Base-by-base conservation (phyloP, 2,113 vertebrate genomes). In the Paramisgurnus dabryanus region DNA sequence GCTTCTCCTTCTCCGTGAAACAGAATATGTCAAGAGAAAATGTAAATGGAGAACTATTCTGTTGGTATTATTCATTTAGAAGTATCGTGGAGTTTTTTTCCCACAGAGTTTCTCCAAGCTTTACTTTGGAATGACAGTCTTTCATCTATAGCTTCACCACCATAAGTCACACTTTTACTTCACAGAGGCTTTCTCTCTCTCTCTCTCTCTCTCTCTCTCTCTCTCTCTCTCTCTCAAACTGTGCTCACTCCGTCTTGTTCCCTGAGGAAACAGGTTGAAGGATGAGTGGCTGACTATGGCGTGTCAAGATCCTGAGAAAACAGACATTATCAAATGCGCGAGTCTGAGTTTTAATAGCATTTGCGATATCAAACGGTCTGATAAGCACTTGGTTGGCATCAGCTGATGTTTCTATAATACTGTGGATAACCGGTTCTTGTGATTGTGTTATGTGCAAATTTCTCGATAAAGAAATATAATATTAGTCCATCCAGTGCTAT, bases 61-160 rank as follows among this genome's bases (percentile, higher is more conserved):
- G 53, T 77, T 66, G 63, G 75, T 77, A 77, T 77, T 77, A 77
- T 67, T 65, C 63, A 53, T 77, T 66, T 77, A 41, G 18, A 77
- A 77, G 75, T 77, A 77, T 40, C 66, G 63, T 77, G 75, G 49
- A 77, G 75, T 55, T 77, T 66, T 53, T 65, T 77, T 47, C 47
- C 17, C 34, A 17, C 75, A 41, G 75, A 77, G 75, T 67, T 64
- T 77, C 63, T 67, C 34, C 75, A 55, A 61, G 60, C 43, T 18
- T 76, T 43, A 76, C 73, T 76, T 76, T 65, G 73, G 63, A 77
- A 77, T 77, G 75, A 77, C 75, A 77, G 75, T 67, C 75, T 77
- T 77, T 77, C 75, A 77, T 77, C 75, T 77, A 10, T 22, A 65
- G 45, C 75, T 77, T 61, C 75, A 76, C 60, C 34, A 64, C 41